Conservation (phyloP, 2,888 invertebrate genomes). For the Argyresthia albistria region DNA sequence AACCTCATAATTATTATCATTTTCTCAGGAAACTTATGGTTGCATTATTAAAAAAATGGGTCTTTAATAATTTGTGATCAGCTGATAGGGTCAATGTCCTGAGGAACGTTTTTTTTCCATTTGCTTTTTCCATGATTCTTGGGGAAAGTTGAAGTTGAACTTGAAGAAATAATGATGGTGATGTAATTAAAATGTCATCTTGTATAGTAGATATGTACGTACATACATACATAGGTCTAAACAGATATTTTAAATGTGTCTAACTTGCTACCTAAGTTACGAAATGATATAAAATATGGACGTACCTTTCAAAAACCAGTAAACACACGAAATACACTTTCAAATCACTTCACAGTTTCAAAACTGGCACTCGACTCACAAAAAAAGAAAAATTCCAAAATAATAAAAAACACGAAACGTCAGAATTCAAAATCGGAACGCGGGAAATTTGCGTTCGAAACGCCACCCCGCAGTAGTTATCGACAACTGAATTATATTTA, state of each 20-base stretch:
- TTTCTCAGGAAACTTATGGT: too few species aligned
- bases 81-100: too few species aligned
- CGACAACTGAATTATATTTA: conserved; percentile 67
- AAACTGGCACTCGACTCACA: not conserved
- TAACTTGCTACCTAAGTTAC: too few species aligned
- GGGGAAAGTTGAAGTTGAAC: too few species aligned
- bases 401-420: conserved; percentile 13
- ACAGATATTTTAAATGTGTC: not conserved
- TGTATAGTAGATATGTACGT: too few species aligned
- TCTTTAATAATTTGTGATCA: too few species aligned
- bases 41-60: too few species aligned
- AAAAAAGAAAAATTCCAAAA: conserved; percentile 8
- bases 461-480: conserved; percentile 26
- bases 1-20: too few species aligned
- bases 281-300: not conserved
- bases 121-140: too few species aligned
- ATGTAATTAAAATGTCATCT: too few species aligned
- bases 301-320: not conserved
- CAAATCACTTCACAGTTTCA: not conserved
- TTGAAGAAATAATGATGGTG: too few species aligned
- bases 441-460: conserved; percentile 19
- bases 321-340: not conserved
- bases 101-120: too few species aligned
- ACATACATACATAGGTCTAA: not conserved
- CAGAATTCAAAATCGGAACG: conserved; percentile 17